phyloP scores from a whole-genome alignment of 2,113 vertebrate genomes.

The Scopus umbretta region DNA sequence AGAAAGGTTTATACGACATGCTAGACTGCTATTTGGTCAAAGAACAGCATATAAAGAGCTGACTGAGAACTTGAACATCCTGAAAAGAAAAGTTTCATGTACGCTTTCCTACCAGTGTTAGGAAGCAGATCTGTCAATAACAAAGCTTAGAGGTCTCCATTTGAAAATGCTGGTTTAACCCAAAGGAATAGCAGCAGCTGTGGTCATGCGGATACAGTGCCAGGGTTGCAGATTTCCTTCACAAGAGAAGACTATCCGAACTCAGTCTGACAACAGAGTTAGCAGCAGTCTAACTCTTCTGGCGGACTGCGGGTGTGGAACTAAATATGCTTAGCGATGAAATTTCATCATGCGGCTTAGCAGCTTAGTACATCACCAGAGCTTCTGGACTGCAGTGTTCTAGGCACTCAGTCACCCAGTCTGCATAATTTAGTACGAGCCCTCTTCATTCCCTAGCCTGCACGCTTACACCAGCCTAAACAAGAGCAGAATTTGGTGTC shows the following conservation, averaged over 20 bases:
- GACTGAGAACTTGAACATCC: neutral
- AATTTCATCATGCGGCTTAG: conserved; percentile 34
- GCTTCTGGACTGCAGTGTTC: neutral
- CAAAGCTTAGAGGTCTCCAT: neutral
- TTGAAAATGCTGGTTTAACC: neutral
- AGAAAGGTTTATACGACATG: neutral
- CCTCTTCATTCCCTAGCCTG: neutral
- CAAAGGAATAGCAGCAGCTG: neutral
- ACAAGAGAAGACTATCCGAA: neutral
- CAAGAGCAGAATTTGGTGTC: neutral
- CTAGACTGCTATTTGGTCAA: neutral
- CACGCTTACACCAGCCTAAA: neutral
- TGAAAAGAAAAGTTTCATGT: accelerated
- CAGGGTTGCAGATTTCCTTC: neutral
- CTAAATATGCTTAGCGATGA: neutral
- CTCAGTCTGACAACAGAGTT: neutral
- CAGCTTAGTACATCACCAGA: neutral
- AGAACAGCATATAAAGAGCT: neutral
- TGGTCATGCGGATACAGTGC: neutral
- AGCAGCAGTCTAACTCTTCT: neutral
- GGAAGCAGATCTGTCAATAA: neutral
- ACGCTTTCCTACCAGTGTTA: neutral
- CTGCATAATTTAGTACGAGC: neutral
- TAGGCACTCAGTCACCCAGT: neutral
- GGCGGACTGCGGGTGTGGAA: neutral